Conservation (phyloP, 2,888 invertebrate genomes). For the Caenorhabditis sp. region DNA sequence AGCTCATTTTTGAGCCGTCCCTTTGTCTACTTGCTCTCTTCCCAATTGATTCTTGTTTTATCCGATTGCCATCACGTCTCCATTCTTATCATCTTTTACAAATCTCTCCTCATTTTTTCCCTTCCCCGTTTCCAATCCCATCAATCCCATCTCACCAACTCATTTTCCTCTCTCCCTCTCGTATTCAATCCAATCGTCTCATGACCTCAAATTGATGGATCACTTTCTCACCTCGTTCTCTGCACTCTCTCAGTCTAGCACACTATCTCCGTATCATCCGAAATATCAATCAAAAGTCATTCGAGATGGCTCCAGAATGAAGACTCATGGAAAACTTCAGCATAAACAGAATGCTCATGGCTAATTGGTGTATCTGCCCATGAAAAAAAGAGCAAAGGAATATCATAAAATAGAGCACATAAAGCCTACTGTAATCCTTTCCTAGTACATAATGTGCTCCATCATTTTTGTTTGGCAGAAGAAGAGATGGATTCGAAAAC, state of each 20-base stretch:
- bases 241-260: not conserved
- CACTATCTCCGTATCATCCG: slow-evolving; percentile 21
- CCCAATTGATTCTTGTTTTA: slow-evolving; percentile 2
- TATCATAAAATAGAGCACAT: slow-evolving; percentile 7
- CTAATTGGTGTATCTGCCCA: slow-evolving; percentile 38
- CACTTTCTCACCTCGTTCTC: slow-evolving; percentile 53
- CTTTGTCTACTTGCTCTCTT: not conserved
- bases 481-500: slow-evolving; percentile 39
- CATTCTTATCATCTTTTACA: not conserved
- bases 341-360: slow-evolving; percentile 19
- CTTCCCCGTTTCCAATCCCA: slow-evolving; percentile 42
- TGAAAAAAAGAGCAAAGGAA: not conserved
- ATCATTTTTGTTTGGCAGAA: slow-evolving; percentile 5
- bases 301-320: slow-evolving; percentile 11
- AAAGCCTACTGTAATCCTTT: slow-evolving; percentile 38
- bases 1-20: too few relatives aligned
- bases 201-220: slow-evolving; percentile 65
- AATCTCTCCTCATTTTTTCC: slow-evolving; percentile 7
- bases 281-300: slow-evolving; percentile 60
- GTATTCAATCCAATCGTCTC: slow-evolving; percentile 35
- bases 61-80: not conserved
- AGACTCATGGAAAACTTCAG: slow-evolving; percentile 23
- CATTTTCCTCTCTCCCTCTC: slow-evolving; percentile 7
- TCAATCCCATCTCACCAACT: slow-evolving; percentile 28
- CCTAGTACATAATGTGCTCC: slow-evolving; percentile 38